phyloP scores from a whole-genome alignment of 2,797 vertebrate species.

The Odontamblyopus rebecca region DNA sequence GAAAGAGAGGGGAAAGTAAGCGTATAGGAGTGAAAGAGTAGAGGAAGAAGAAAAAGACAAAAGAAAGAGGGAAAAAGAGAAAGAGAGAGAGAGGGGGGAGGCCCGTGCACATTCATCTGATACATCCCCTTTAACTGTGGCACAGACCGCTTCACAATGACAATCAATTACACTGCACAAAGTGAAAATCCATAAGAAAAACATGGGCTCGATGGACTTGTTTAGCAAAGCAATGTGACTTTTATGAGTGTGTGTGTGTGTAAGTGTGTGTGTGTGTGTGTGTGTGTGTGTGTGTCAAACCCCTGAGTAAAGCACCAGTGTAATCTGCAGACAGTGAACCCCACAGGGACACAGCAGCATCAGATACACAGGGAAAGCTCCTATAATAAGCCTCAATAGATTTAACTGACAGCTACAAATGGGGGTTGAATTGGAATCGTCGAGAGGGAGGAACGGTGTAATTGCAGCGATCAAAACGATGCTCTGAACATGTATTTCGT shows the following conservation, averaged over 20 bases:
- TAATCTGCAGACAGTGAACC: constrained; percentile 68
- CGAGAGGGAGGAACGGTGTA: background rate
- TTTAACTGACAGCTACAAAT: constrained; percentile 63
- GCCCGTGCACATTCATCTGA: constrained; percentile 55
- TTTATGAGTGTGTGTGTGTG: constrained; percentile 28
- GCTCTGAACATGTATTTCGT: too few species aligned
- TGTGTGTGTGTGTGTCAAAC: background rate
- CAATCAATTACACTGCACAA: constrained; percentile 76
- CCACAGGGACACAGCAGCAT: constrained; percentile 65
- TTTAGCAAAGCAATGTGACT: constrained; percentile 61
- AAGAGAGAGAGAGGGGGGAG: background rate
- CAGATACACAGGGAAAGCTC: constrained; percentile 74
- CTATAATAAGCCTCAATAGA: constrained; percentile 66
- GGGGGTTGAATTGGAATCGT: constrained; percentile 34
- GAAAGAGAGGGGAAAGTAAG: background rate
- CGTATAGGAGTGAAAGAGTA: constrained; percentile 21
- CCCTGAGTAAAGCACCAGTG: constrained; percentile 47
- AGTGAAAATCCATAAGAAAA: constrained; percentile 74
- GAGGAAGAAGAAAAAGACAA: background rate
- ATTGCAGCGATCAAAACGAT: background rate
- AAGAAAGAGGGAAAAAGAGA: background rate
- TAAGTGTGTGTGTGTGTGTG: constrained; percentile 36
- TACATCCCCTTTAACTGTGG: constrained; percentile 70
- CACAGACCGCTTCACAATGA: constrained; percentile 60
- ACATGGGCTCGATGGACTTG: constrained; percentile 65